Percentiles rank a stretch among this genome's conserved stretches.
Evolutionary conservation across 1,140 invertebrate genomes (phyloP).

Genomic region (Periplaneta americana): DNA sequence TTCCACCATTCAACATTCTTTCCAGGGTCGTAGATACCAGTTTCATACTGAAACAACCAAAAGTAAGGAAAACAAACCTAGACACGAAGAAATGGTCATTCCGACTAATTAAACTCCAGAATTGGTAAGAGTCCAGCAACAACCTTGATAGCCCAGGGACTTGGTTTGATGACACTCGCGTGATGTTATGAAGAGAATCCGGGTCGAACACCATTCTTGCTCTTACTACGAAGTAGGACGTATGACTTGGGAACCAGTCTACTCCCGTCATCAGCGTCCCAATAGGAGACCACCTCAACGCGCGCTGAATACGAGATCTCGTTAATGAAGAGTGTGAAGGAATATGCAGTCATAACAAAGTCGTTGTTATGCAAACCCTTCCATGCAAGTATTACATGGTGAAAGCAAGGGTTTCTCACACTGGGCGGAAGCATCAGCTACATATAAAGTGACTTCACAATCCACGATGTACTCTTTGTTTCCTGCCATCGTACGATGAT

Average conservation of each 20-base stretch:
- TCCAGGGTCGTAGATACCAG: background rate
- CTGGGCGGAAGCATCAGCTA: no score
- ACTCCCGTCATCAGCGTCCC: background rate
- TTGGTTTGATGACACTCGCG: background rate
- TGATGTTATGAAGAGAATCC: background rate
- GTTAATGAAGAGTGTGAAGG: background rate
- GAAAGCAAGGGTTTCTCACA: background rate
- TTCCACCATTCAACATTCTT: background rate
- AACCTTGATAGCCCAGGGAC: background rate
- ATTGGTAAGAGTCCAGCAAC: background rate
- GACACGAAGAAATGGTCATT: background rate
- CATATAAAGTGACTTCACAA: no score
- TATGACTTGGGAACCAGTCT: background rate
- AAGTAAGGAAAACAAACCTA: no score
- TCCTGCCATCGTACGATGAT: no score
- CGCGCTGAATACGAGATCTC: background rate
- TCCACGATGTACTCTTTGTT: no score
- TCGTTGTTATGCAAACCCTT: background rate
- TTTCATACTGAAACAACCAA: background rate
- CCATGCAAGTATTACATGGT: background rate
- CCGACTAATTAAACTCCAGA: background rate
- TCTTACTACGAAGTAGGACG: background rate
- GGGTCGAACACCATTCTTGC: background rate
- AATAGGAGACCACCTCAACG: background rate
- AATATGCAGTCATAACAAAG: background rate